phyloP scores from a whole-genome alignment of 2,797 vertebrate genomes.

The Heteromormyrus szaboi region DNA sequence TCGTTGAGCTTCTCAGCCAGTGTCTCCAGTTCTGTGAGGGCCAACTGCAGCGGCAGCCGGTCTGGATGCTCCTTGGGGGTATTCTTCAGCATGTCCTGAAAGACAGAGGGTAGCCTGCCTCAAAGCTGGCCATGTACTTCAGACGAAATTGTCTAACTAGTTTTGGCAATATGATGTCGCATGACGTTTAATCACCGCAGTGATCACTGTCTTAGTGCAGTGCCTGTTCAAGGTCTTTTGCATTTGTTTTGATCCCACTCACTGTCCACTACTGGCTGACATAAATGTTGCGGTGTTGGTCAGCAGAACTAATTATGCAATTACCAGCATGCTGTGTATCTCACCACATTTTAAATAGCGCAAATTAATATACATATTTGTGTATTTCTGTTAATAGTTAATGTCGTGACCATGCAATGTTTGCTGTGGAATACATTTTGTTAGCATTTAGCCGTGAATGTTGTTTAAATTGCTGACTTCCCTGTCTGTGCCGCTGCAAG shows the following conservation, averaged over 20 bases:
- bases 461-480: neutral
- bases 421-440: neutral
- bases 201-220: neutral
- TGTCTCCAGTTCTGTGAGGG: conserved; percentile 89
- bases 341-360: neutral
- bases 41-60: conserved; percentile 84
- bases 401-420: neutral
- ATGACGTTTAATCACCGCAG: neutral
- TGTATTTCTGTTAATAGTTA: neutral
- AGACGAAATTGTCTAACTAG: neutral
- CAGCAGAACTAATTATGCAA: neutral
- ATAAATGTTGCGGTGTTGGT: neutral
- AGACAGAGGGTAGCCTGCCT: neutral
- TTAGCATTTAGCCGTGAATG: neutral
- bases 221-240: neutral
- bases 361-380: neutral
- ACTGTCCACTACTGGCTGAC: neutral
- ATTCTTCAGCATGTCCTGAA: conserved; percentile 93
- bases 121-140: neutral
- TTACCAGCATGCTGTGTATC: neutral
- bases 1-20: conserved; percentile 92
- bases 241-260: neutral
- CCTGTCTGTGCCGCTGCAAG: neutral
- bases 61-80: conserved; percentile 85
- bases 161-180: neutral